These are phyloP conservation scores for Coracopsis vasa DNA, from an alignment of 2,113 vertebrate genomes.

Conservation along the genomic window DNA sequence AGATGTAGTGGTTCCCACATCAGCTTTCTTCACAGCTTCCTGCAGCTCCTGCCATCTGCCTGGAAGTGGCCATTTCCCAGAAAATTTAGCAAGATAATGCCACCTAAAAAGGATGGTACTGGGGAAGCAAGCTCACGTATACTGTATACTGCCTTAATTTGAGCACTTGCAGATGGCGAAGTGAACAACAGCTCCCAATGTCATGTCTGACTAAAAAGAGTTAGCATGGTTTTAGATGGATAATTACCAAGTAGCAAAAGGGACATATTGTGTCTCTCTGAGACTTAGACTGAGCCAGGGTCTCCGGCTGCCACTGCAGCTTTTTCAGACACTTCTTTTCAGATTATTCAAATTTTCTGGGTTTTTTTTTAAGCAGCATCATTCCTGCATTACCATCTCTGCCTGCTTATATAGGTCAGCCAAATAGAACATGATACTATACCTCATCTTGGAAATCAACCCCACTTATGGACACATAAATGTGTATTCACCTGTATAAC, in stretches of 20 bases:
- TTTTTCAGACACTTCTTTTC: neutral
- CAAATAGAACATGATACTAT: fast-evolving
- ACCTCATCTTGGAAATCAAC: neutral
- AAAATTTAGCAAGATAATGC: neutral
- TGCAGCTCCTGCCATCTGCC: conserved; percentile 35
- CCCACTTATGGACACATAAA: neutral
- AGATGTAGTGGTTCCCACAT: neutral
- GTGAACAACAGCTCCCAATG: neutral
- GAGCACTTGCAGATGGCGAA: conserved; percentile 14
- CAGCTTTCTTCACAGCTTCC: neutral
- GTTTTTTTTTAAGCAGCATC: neutral
- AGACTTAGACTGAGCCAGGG: neutral
- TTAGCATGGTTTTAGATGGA: neutral
- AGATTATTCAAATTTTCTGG: neutral
- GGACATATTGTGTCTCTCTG: neutral
- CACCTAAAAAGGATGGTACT: neutral
- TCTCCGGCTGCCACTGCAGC: neutral
- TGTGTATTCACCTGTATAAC: neutral
- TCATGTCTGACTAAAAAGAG: neutral
- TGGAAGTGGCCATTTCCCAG: conserved; percentile 27
- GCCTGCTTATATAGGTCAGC: neutral
- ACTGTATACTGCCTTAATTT: neutral
- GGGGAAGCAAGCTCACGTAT: neutral
- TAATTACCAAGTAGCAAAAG: neutral
- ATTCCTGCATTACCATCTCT: neutral